A percentile compares a stretch with the other conserved stretches of the same genome.
These are phyloP conservation scores for Neolamprologus devosi DNA, from an alignment of 2,113 vertebrate genomes.

Conservation along the genomic window DNA sequence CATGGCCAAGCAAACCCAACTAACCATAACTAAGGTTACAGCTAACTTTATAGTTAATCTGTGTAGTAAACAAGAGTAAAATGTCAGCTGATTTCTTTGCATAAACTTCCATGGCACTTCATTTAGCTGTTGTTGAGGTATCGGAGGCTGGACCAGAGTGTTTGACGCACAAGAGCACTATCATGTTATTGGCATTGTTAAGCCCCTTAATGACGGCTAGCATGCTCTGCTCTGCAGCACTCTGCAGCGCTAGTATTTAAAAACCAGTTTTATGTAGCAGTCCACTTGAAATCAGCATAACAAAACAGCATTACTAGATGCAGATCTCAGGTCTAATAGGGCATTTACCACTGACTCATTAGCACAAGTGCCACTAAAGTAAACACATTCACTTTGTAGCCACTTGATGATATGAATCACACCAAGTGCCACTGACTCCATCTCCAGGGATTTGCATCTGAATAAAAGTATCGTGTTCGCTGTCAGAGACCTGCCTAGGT, in stretches of 20 bases:
- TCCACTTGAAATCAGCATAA: background rate
- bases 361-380: slow-evolving; percentile 15
- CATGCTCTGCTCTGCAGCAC: background rate
- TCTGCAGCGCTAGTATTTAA: background rate
- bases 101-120: background rate
- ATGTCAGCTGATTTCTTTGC: background rate
- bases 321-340: slow-evolving; percentile 3
- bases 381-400: slow-evolving; percentile 10
- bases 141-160: background rate
- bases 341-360: slow-evolving; percentile 16
- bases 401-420: slow-evolving; percentile 33
- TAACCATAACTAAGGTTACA: background rate
- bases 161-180: background rate
- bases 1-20: background rate
- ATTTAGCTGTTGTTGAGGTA: background rate
- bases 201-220: background rate
- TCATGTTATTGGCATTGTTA: background rate
- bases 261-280: background rate
- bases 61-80: background rate
- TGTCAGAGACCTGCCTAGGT: background rate
- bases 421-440: background rate
- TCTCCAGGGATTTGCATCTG: background rate
- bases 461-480: background rate
- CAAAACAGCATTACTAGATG: background rate
- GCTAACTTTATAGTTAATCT: background rate